These are phyloP conservation scores for Drosophila santomea DNA, from an alignment of 1,140 invertebrate species.

Conservation along the genomic window DNA sequence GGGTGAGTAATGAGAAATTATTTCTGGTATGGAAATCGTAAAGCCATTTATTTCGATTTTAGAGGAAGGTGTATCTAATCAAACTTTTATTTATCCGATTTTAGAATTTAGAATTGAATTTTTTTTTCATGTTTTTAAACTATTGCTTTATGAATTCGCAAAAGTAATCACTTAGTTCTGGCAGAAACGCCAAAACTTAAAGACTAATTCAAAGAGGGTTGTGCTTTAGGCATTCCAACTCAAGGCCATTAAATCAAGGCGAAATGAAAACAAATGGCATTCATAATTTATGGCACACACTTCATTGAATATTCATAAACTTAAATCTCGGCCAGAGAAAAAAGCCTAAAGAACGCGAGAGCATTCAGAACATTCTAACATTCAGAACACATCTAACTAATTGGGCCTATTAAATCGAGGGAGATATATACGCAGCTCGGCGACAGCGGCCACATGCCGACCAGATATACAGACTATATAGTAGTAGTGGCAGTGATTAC, in stretches of 20 bases:
- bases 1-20: constrained; percentile 42
- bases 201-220: background rate
- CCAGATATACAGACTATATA: constrained; percentile 6
- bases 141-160: background rate
- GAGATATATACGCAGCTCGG: constrained; percentile 41
- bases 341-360: constrained; percentile 39
- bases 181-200: constrained; percentile 11
- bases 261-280: constrained; percentile 78
- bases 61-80: background rate
- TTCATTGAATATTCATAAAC: constrained; percentile 84
- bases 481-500: constrained; percentile 45
- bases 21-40: constrained; percentile 4
- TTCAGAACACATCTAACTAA: constrained; percentile 78
- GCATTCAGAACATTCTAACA: constrained; percentile 53
- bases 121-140: background rate
- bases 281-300: constrained; percentile 80
- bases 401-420: constrained; percentile 74
- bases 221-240: constrained; percentile 9
- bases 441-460: constrained; percentile 59
- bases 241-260: constrained; percentile 66
- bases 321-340: constrained; percentile 64
- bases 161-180: constrained; percentile 2
- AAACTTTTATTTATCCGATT: background rate
- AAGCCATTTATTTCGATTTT: background rate
- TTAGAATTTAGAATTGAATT: no score